Evolutionary conservation across 2,888 invertebrate species (phyloP), one percentile per base, ranked within the genome.

Genomic region (Sinhomidia bicolor): DNA sequence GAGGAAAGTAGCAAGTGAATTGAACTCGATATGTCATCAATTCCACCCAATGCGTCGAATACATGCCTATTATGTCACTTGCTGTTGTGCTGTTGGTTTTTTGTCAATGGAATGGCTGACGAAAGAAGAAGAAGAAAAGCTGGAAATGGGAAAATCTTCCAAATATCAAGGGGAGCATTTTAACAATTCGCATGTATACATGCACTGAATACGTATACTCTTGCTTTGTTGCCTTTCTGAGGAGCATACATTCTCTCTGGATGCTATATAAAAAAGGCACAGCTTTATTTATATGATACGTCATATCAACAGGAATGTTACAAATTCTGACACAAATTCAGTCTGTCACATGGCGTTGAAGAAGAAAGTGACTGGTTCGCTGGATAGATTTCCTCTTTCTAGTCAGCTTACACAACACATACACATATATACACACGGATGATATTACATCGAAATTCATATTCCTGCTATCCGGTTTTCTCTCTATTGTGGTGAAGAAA

Each of bases 21-120:
- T 80, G 68, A 79, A 86, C 79, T 44, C 80, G 86, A 86, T 86
- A 86, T 86, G 86, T 80, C 79, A 86, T 86, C 85, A 85, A 85
- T 85, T 85, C 85, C 76, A 47, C 47, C 60, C 76, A 71, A 29
- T 32, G 57, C 68, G 65, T 44, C 14, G 17, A 44, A 5, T 54
- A 54, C 57, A 26, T 65, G 29, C 62, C 51, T 51, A 51, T 51
- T 51, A 51, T 51, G 51, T 51, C 51, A 51, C 51, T 51, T n/a
- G 51, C n/a, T 51, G 51, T 5, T n/a, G 3, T n/a, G n/a, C n/a
- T 51, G 4, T 51, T 51, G 4, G 3, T 36, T 36, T 36, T 36
- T 36, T 36, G 36, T 7, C 36, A 7, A 7, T 36, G 47, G 47
- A 4, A n/a, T 41, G 74, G 47, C 47, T 74, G 74, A 47, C 44